Conservation (phyloP, 2,113 vertebrate species). For the Ceyx melanurus region DNA sequence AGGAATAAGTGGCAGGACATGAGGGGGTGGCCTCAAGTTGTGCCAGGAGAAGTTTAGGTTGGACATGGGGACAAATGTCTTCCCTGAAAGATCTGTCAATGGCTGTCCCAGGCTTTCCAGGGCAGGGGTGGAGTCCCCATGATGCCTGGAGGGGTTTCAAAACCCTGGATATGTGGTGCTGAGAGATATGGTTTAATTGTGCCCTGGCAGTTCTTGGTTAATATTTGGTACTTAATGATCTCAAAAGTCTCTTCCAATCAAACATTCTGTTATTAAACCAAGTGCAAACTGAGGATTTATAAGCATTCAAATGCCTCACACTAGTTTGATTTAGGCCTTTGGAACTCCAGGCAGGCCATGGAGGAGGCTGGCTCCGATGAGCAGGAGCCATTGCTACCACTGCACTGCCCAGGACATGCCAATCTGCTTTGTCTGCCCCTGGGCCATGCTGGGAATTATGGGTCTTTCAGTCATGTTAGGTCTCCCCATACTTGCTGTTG, state of each 20-base stretch:
- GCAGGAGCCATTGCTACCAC: accelerated
- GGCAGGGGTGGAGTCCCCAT: not conserved
- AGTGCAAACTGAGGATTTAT: not conserved
- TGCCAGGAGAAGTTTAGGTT: not conserved
- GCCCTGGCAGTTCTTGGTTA: not conserved
- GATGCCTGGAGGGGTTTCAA: not conserved
- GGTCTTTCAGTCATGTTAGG: not conserved
- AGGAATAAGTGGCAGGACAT: not conserved
- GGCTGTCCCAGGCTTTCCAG: not conserved
- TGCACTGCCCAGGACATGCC: not conserved
- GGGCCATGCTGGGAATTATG: not conserved
- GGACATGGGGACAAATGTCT: not conserved
- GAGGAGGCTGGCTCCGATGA: not conserved
- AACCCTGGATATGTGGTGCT: not conserved
- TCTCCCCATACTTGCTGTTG: not conserved
- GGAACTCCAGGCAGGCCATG: not conserved
- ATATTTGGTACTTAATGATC: not conserved
- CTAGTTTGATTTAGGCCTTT: not conserved
- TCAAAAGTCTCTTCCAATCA: not conserved
- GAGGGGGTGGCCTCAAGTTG: not conserved
- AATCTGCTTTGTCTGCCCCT: not conserved
- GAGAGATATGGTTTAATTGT: not conserved
- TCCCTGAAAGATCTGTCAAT: not conserved
- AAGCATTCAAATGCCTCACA: accelerated
- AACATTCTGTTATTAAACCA: not conserved